phyloP scores from a whole-genome alignment of 2,888 invertebrate species.

The Leptopilina myrica region DNA sequence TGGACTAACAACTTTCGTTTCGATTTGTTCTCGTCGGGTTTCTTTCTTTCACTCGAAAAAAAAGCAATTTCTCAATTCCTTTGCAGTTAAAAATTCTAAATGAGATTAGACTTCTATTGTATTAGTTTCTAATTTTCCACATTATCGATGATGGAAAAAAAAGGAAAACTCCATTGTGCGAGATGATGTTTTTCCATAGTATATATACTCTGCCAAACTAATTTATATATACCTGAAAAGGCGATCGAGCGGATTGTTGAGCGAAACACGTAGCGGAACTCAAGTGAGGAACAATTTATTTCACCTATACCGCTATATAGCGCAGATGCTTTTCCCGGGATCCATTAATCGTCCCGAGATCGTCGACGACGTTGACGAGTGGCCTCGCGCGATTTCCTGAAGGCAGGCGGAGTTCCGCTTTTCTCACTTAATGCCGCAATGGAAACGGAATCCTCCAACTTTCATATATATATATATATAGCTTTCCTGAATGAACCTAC shows the following conservation, averaged over 20 bases:
- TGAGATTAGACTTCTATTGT: too few relatives aligned
- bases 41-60: too few relatives aligned
- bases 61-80: too few relatives aligned
- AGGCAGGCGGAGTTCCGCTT: conserved; percentile 51
- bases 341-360: conserved; percentile 63
- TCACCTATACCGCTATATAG: conserved; percentile 47
- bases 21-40: too few relatives aligned
- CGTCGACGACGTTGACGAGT: conserved; percentile 64
- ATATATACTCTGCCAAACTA: too few relatives aligned
- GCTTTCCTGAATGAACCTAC: conserved; percentile 39
- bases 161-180: too few relatives aligned
- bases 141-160: too few relatives aligned
- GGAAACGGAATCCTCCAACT: conserved; percentile 40
- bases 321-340: conserved; percentile 49
- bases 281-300: conserved; percentile 60
- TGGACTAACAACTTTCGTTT: too few relatives aligned
- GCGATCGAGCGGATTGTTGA: conserved; percentile 53
- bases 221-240: conserved; percentile 15
- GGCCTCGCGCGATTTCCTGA: conserved; percentile 60
- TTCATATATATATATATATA: conserved; percentile 38
- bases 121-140: too few relatives aligned
- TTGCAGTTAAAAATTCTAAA: too few relatives aligned
- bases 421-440: conserved; percentile 44
- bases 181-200: too few relatives aligned
- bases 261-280: conserved; percentile 57